Evolutionary conservation across 2,113 vertebrate species (phyloP), one percentile per base, ranked within the genome.

Genomic region (Tupaia tana): DNA sequence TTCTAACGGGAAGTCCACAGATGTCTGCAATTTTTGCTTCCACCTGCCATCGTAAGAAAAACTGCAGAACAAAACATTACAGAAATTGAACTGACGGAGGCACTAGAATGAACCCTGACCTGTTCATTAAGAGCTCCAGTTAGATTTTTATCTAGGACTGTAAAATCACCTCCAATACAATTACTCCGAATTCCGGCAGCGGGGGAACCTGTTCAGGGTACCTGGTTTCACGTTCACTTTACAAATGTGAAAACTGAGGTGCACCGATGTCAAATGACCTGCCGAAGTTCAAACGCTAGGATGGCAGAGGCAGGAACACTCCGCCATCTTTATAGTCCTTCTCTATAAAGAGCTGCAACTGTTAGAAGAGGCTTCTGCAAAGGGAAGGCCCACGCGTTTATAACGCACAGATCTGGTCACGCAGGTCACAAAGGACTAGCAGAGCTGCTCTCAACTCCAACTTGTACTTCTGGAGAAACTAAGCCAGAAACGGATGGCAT

Each of bases 41-140:
- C 99, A 99, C 82, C 99, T 98, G 77, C 99, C 99, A 96, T 99
- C 99, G 11, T 99, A 99, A 66, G 99, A 99, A 98, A 99, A 99
- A 93, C 99, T 99, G 94, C 70, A 94, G 67, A 94, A 94, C 14
- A 87, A 79, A 97, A 96, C 83, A 89, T 54, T 78, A 80, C 0
- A n/a, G 66, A 1, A 56, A 27, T 97, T 71, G 43, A 0, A 64
- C 18, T 24, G 88, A 63, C 6, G 70, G 92, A 95, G 66, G 80
- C 22, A 69, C 16, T 20, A 64, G 71, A 78, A 52, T 20, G 34
- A 79, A 22, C 31, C 7, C 29, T 58, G 19, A 77, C 10, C 93
- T 20, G 43, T 78, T 94, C 29, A n/a, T 20, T 13, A 90, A 63
- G 63, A 29, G 34, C 61, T 31, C 73, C 67, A 29, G 52, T 56